Base-by-base conservation (phyloP, 2,113 vertebrate genomes). In the Gallinago media region DNA sequence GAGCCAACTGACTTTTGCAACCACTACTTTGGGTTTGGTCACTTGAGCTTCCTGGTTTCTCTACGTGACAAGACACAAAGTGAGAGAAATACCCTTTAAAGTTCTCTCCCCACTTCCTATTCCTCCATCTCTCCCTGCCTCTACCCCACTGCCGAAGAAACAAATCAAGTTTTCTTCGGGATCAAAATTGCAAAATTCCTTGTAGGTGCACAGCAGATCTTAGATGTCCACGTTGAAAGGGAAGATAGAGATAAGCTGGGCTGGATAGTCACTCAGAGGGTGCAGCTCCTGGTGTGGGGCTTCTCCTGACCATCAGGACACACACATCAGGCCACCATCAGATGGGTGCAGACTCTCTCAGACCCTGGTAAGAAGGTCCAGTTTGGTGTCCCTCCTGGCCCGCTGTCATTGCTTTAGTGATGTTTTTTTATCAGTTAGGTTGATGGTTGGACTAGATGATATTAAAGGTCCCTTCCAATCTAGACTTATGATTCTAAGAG, bases 241-340 rank as follows among this genome's bases (percentile, higher is more conserved):
- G 63, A 56, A 50, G 42, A 12, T 2, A 4, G 40, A 67, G 59
- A 32, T 21, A 5, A 66, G 12, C 58, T 1, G 0, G 19, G 36
- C 47, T 63, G 73, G 65, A 3, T 29, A 3, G 36, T 26, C 47
- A 20, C 62, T 19, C 31, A 19, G 52, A 42, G n/a, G 34, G 38
- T 47, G 29, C n/a, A 42, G 50, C 44, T 65, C 14, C 36, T 65
- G 42, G 9, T 38, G 34, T 38, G 27, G 11, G 40, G 29, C 42
- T 29, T 25, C n/a, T 87, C 50, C 17, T 44, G 78, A 19, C 6
- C n/a, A 8, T 16, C 56, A 56, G 67, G 67, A n/a, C 32, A 36
- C 31, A 12, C 11, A 1, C 1, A 2, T 21, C 31, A 1, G 8
- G 47, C 47, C 25, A 18, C 29, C n/a, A 2, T 18, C 12, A 1